Evolutionary conservation across 2,797 vertebrate genomes (phyloP), one percentile per base, ranked within the genome.

Genomic region (Babyrousa celebensis): DNA sequence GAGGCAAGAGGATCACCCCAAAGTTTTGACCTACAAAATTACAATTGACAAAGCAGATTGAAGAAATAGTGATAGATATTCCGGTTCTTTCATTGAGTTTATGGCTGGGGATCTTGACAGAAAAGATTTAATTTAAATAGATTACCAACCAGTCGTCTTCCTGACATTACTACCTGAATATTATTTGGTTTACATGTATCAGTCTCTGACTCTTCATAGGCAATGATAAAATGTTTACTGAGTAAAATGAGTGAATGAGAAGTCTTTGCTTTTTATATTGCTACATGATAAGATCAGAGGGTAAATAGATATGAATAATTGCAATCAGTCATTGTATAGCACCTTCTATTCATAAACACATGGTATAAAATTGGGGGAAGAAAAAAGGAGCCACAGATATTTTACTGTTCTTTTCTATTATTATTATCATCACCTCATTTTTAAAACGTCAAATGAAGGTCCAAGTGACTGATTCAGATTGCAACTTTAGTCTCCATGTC

Each of bases 11-110:
- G 29, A 96, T 97, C 70, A 87, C 90, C 60, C 43, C 88, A 95
- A 97, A 95, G 92, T 96, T 97, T 92, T 97, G 96, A 98, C 95
- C 95, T 97, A 95, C 20, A 96, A 96, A 97, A 92, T 94, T 96
- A 65, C 58, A 67, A 82, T 84, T 93, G 91, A 94, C 93, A 93
- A 97, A 92, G 67, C 48, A 94, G 54, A 52, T n/a, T 93, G 62
- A 68, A 48, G 78, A 97, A 95, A 89, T 11, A 62, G 68, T 93
- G 78, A 70, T 67, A 93, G 86, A 58, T 80, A 89, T 29, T 60
- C 54, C 60, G 12, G 58, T 89, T 65, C 4, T 48, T 95, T 74
- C 67, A 12, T 48, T 95, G 72, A 97, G 60, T 12, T 96, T 95
- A 92, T 90, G 82, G 94, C 67, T 93, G 85, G 79, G 97, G 83